Base-by-base conservation (phyloP, 2,797 vertebrate genomes). In the Hydrocynus forskahlii region DNA sequence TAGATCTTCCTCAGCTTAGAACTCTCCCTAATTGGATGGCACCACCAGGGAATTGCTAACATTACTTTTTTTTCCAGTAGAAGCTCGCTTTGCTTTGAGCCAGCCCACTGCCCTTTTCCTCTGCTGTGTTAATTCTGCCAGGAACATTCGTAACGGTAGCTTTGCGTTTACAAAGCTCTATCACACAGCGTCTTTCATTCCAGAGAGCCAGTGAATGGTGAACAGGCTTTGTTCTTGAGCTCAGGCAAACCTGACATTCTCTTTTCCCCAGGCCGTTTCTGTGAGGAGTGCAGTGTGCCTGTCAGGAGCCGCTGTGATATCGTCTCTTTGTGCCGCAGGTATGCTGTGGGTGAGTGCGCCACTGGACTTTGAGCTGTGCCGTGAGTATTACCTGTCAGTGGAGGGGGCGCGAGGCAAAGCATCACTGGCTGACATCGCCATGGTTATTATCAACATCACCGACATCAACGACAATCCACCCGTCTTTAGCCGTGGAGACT, bases 391-490 rank as follows among this genome's bases (percentile, higher is more conserved):
- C 88, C 91, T 99, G 87, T 97, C 97, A 7, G 89, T 99, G 0
- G 97, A 99, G 83, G 97, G 97, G 16, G 94, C 91, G 0, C 95
- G 96, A 2, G 95, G 95, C 52, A 94, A 93, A 86, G 94, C 95
- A 4, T 92, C 95, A 23, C 92, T 97, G 81, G 95, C 91, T 0
- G 97, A 99, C 76, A 89, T 96, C 80, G 94, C 95, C 86, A 97
- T 93, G 8, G 91, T 99, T 0, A 90, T 97, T 85, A 92, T 99
- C 89, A 97, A 97, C 66, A 89, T 99, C 87, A 98, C 96, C 0
- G 98, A 99, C 62, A 87, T 97, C 76, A 99, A 99, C 0, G 98
- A 99, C 87, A 96, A 99, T 1, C 66, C 89, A 0, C 98, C 98
- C 0, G 89, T 88, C 78, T 99, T 99, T 80, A 88, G 88, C 72